These are phyloP conservation scores for Mesocricetus auratus DNA, from an alignment of 2,113 vertebrate species.

Conservation along the genomic window DNA sequence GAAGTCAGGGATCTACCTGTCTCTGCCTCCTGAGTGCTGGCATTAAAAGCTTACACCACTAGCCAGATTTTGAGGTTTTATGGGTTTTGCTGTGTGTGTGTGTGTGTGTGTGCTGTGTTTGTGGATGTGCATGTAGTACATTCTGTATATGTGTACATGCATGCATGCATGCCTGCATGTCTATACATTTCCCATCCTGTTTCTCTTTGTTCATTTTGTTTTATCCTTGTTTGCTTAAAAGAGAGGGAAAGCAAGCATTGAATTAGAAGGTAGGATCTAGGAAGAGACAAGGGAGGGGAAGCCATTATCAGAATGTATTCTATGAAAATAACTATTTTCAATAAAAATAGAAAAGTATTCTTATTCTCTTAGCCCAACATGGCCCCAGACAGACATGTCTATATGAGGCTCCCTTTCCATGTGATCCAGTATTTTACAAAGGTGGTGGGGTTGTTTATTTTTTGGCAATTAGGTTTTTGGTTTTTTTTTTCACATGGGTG, in stretches of 20 bases:
- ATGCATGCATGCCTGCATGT: rapidly evolving
- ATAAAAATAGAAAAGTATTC: background rate
- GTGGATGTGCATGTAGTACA: too few species aligned
- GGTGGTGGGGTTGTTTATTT: background rate
- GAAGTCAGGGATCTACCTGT: background rate
- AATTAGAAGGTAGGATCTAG: background rate
- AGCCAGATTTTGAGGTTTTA: background rate
- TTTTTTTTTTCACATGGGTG: background rate
- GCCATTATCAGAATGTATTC: background rate
- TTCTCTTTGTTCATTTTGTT: background rate
- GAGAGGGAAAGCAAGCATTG: background rate
- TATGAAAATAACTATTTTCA: background rate
- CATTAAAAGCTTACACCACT: background rate
- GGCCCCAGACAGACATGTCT: background rate
- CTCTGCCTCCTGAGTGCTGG: background rate
- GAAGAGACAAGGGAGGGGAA: background rate
- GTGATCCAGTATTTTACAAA: background rate
- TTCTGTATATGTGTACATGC: background rate
- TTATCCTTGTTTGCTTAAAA: background rate
- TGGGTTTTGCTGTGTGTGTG: too few species aligned
- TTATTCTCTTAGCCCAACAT: too few species aligned
- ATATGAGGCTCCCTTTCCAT: background rate
- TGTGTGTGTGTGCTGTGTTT: background rate
- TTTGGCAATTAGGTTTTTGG: background rate
- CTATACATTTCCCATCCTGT: background rate